These are phyloP conservation scores for Myrmophylax atrothorax DNA, from an alignment of 2,113 vertebrate genomes.

Conservation along the genomic window DNA sequence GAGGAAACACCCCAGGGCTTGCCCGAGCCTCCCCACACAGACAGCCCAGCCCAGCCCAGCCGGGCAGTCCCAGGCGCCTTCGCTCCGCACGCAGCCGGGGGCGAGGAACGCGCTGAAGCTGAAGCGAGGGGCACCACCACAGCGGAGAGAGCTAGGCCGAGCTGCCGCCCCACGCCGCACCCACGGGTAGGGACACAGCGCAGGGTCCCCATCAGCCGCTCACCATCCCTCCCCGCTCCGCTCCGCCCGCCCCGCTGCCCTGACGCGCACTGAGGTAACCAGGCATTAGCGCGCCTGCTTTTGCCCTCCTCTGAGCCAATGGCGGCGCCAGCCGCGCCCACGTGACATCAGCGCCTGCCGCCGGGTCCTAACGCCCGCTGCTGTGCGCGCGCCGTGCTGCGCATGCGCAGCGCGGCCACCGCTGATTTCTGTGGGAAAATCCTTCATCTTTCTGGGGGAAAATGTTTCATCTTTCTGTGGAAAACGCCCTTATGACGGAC, in stretches of 20 bases:
- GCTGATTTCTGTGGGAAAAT: rapidly evolving
- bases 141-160: too few relatives aligned
- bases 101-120: rapidly evolving
- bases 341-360: rapidly evolving
- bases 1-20: background rate
- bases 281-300: rapidly evolving
- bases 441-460: rapidly evolving
- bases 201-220: background rate
- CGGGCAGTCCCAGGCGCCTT: background rate
- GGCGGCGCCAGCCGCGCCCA: background rate
- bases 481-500: rapidly evolving
- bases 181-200: background rate
- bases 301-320: background rate
- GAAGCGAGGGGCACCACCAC: background rate
- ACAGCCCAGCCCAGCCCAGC: background rate
- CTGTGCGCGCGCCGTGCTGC: background rate
- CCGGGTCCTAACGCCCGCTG: rapidly evolving
- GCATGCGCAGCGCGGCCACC: background rate
- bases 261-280: rapidly evolving
- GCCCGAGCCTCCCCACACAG: background rate
- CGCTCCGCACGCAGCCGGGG: background rate
- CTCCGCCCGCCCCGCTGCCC: rapidly evolving
- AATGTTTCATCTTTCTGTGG: rapidly evolving
- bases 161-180: background rate
- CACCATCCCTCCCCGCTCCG: rapidly evolving